A percentile compares a stretch with the other conserved stretches of the same genome.
Conservation (phyloP, 2,888 invertebrate species). For the Euzophera pinguis region DNA sequence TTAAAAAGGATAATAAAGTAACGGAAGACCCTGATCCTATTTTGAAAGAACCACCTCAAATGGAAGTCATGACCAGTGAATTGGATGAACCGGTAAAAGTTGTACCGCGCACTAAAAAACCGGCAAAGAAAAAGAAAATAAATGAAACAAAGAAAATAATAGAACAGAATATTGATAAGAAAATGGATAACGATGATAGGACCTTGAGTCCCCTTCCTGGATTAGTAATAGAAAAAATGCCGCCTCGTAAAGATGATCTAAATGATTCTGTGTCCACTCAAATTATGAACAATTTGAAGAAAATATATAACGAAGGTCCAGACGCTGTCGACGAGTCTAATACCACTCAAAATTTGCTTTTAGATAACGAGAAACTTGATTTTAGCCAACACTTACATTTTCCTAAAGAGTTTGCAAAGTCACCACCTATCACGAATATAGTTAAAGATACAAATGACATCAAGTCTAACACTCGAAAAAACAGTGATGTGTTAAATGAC, state of each 20-base stretch:
- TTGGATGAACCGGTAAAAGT: conserved; percentile 15
- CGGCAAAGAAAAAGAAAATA: conserved; percentile 15
- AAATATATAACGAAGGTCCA: conserved; percentile 36
- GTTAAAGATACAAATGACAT: conserved; percentile 11
- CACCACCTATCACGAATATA: background rate
- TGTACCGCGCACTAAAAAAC: conserved; percentile 14
- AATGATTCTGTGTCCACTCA: conserved; percentile 38
- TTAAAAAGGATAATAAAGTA: conserved; percentile 24
- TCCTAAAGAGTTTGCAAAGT: conserved; percentile 27
- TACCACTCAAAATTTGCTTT: conserved; percentile 45
- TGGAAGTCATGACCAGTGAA: conserved; percentile 43
- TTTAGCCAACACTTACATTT: conserved; percentile 28
- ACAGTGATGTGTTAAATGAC: background rate
- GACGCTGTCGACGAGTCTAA: conserved; percentile 36
- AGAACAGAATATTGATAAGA: conserved; percentile 20
- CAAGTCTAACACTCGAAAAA: background rate
- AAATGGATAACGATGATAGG: conserved; percentile 34
- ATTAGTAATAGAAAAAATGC: conserved; percentile 47
- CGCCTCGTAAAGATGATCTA: conserved; percentile 25
- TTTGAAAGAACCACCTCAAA: conserved; percentile 29
- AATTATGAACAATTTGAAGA: conserved; percentile 46
- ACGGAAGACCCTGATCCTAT: conserved; percentile 30
- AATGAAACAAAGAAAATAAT: conserved; percentile 22
- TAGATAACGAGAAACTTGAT: conserved; percentile 35
- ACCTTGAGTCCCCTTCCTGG: conserved; percentile 57